phyloP scores from a whole-genome alignment of 2,797 vertebrate genomes.

The Bufotes viridis region DNA sequence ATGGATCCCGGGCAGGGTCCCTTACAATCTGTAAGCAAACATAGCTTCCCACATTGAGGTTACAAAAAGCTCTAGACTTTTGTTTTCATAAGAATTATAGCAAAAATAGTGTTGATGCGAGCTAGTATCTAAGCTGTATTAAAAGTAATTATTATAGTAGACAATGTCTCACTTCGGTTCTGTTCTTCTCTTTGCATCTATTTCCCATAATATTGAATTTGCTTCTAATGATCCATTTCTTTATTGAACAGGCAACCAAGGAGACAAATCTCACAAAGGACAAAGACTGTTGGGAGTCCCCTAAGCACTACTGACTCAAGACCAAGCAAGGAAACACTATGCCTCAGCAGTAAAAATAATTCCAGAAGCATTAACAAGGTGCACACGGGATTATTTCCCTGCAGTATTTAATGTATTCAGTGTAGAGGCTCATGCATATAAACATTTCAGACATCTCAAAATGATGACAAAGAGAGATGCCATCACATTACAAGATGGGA shows the following conservation, averaged over 20 bases:
- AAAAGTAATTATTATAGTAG: neutral
- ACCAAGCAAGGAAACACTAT: slow-evolving; percentile 19
- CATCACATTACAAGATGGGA: too few relatives aligned
- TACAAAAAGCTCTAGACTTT: neutral
- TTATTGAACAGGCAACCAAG: slow-evolving; percentile 12
- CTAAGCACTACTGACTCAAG: slow-evolving; percentile 20
- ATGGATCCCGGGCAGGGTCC: neutral
- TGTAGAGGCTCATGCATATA: neutral
- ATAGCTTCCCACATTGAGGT: neutral
- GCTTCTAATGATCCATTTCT: slow-evolving; percentile 3
- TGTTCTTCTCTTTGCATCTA: neutral
- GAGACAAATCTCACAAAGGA: neutral
- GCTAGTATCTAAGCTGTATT: neutral
- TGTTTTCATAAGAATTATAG: neutral
- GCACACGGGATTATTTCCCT: neutral
- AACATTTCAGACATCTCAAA: neutral
- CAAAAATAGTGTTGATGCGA: neutral
- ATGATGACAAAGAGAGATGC: too few relatives aligned
- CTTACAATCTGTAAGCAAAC: neutral
- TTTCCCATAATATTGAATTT: neutral
- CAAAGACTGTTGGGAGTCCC: neutral
- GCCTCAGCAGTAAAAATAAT: neutral
- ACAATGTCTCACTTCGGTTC: neutral
- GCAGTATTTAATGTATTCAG: neutral
- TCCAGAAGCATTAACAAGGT: slow-evolving; percentile 15